Conservation (phyloP, 2,113 vertebrate species). For the Pelmatolapia mariae region DNA sequence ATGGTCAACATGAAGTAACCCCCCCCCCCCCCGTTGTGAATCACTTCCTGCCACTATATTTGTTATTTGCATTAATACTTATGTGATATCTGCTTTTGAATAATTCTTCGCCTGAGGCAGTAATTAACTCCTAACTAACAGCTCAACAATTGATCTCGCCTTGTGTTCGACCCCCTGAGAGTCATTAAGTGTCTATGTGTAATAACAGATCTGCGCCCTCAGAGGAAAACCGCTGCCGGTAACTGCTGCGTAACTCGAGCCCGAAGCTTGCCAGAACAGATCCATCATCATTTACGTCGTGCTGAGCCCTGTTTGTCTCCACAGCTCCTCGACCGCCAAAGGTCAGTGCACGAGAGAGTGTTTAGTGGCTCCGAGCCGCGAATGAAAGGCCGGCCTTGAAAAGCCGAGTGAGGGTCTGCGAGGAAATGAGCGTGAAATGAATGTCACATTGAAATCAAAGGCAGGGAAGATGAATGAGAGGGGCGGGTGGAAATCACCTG, state of each 20-base stretch:
- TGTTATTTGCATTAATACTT: background rate
- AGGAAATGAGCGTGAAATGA: conserved; percentile 58
- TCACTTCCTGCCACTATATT: background rate
- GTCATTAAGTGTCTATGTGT: background rate
- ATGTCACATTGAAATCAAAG: conserved; percentile 58
- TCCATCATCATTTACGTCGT: conserved; percentile 58
- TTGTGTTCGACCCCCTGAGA: background rate
- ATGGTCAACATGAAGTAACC: background rate
- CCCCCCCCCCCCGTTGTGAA: background rate
- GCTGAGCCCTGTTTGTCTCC: conserved; percentile 50
- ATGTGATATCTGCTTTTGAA: background rate
- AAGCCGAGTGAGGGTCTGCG: background rate
- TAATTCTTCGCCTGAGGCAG: background rate
- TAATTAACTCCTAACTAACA: conserved; percentile 3
- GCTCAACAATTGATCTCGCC: background rate
- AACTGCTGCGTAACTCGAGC: conserved; percentile 13
- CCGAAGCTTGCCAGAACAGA: conserved; percentile 38
- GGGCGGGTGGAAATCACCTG: conserved; percentile 45
- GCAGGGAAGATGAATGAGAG: conserved; percentile 49
- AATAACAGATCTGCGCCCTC: background rate
- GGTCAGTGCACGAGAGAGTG: conserved; percentile 49
- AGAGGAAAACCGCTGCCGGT: background rate
- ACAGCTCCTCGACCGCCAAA: background rate
- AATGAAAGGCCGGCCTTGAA: conserved; percentile 58
- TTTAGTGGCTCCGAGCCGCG: conserved; percentile 18